phyloP scores from a whole-genome alignment of 2,113 vertebrate genomes.

The Sceloporus undulatus region DNA sequence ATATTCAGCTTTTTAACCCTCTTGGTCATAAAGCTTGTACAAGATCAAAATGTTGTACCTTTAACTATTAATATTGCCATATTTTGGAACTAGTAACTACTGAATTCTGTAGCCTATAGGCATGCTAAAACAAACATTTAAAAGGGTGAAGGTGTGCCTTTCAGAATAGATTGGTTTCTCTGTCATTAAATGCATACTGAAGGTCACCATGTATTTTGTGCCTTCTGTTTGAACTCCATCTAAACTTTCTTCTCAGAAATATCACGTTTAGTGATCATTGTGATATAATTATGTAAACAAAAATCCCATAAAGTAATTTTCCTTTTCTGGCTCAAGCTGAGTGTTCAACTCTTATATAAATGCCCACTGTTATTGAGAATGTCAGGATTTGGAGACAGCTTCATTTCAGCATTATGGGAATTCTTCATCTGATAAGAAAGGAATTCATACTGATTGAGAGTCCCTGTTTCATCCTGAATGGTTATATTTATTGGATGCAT shows the following conservation, averaged over 20 bases:
- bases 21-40: neutral
- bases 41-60: neutral
- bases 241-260: neutral
- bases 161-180: neutral
- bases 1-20: neutral
- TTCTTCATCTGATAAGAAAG: conserved; percentile 16
- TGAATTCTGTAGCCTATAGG: no score
- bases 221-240: neutral
- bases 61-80: neutral
- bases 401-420: neutral
- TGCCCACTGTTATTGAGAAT: neutral
- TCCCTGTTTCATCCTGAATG: neutral
- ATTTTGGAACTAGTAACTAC: neutral
- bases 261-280: neutral
- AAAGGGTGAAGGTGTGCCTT: neutral
- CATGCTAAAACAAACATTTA: neutral
- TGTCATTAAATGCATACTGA: neutral
- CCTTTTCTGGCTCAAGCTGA: neutral
- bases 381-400: neutral
- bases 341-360: neutral
- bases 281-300: neutral
- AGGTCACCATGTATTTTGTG: neutral
- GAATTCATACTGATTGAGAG: neutral
- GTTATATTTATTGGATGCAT: neutral
- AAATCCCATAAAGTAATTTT: neutral